A percentile compares a stretch with the other conserved stretches of the same genome.
Evolutionary conservation across 53 echinoderm and acorn worm genomes (phyloP).

Genomic region (Apostichopus leukothele): DNA sequence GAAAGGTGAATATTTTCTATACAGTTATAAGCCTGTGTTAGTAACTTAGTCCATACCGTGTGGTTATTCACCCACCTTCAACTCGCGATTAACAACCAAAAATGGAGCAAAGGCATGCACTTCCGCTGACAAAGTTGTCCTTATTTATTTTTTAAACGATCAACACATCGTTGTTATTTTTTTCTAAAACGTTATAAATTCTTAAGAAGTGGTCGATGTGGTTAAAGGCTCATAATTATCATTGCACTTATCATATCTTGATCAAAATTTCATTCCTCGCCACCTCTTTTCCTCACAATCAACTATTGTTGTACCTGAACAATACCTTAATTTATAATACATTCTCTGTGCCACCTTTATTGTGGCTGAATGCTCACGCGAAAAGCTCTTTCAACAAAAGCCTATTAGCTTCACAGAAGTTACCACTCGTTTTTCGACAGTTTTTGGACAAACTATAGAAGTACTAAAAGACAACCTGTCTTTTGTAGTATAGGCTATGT

Average conservation of each 20-base stretch:
- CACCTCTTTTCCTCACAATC: neutral
- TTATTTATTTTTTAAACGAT: neutral
- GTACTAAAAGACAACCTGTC: neutral
- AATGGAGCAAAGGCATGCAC: no score
- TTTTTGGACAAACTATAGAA: neutral
- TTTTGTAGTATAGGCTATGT: neutral
- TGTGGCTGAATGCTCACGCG: neutral
- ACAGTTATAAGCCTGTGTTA: no score
- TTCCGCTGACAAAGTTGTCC: no score
- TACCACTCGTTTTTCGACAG: neutral
- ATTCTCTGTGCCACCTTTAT: neutral
- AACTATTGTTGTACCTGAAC: neutral
- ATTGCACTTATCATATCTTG: neutral
- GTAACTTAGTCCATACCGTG: no score
- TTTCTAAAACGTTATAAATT: neutral
- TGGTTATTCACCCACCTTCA: no score
- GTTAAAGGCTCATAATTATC: neutral
- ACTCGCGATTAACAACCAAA: no score
- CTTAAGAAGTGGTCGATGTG: neutral
- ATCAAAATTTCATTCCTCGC: neutral
- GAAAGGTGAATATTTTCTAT: no score
- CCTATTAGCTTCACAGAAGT: neutral
- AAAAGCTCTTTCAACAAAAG: neutral
- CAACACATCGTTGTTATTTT: neutral
- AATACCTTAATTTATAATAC: neutral